Evolutionary conservation across 2,888 invertebrate genomes (phyloP).

Genomic region (Catonia carolina): DNA sequence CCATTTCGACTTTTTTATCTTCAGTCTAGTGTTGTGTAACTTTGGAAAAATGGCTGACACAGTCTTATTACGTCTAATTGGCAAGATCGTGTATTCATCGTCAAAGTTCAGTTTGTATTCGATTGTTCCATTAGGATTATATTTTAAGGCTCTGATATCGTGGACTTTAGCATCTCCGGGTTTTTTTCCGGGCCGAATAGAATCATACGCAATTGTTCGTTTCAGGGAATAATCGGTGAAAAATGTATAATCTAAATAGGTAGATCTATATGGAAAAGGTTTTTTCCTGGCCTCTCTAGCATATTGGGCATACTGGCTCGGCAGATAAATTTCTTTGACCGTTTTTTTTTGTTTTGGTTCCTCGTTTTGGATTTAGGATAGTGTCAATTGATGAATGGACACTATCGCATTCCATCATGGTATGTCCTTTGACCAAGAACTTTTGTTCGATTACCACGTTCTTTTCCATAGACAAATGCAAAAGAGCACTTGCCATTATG

Average conservation of each 20-base stretch:
- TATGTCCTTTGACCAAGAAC: slow-evolving; percentile 13
- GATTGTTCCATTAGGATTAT: slow-evolving; percentile 6
- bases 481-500: slow-evolving; percentile 10
- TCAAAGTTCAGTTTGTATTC: slow-evolving; percentile 12
- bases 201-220: slow-evolving; percentile 16
- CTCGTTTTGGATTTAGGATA: slow-evolving; percentile 10
- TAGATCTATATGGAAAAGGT: slow-evolving; percentile 11
- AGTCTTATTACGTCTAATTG: not conserved
- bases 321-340: slow-evolving; percentile 3
- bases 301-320: slow-evolving; percentile 2
- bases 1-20: slow-evolving; percentile 12
- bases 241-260: slow-evolving; percentile 2
- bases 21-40: slow-evolving; percentile 1
- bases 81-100: slow-evolving; percentile 2
- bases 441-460: slow-evolving; percentile 16
- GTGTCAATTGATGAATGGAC: slow-evolving; percentile 17
- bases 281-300: slow-evolving; percentile 9
- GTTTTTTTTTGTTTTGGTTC: slow-evolving; percentile 13
- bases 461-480: slow-evolving; percentile 12
- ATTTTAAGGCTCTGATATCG: slow-evolving; percentile 4
- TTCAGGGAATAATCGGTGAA: slow-evolving; percentile 9
- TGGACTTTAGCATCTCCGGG: slow-evolving; percentile 1
- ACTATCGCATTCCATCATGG: slow-evolving; percentile 17
- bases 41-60: not conserved
- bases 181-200: slow-evolving; percentile 11